Base-by-base conservation (phyloP, 2,888 invertebrate genomes). In the Troilus luridus region DNA sequence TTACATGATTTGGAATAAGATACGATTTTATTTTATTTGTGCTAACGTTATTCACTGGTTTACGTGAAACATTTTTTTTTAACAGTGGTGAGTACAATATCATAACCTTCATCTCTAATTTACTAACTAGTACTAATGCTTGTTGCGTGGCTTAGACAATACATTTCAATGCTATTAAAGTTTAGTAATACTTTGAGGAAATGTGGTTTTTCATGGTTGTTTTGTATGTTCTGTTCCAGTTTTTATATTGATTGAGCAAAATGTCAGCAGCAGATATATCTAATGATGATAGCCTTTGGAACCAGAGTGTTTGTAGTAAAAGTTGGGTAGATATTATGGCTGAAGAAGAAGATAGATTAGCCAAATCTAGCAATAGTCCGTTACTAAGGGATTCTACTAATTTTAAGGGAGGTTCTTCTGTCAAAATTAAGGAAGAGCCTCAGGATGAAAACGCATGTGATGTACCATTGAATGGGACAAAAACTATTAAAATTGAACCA, bases 271-370 rank as follows among this genome's bases (percentile, higher is more conserved):
- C 41, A 81, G 91, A 91, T 67, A 81, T 59, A 90, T 90, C 72
- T 77, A 77, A 89, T 88, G 77, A 91, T n/a, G 91, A 90, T 67
- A 54, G 60, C 27, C 88, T 92, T 64, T 92, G 92, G 91, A 91
- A 92, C 62, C 88, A 90, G 21, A 91, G 92, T 85, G 91, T 98
- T 95, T 92, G 89, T n/a, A 92, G 92, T 41, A 92, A 93, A 92
- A 92, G 92, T 90, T 93, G 93, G 93, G 92, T 92, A 21, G 93
- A 93, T 41, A 62, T 92, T 11, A 91, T 92, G 54, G 93, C 92
- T 17, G 93, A 93, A 17, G 92, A 92, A 72, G 91, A 92, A 12
- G 91, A 91, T 21, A 89, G 88, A 59, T 58, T 88, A 27, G n/a
- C 67, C 12, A 62, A 59, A 11, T 12, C 21, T 12, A 64, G 64